Evolutionary conservation across 2,113 vertebrate genomes (phyloP).

Genomic region (Hyaena hyaena): DNA sequence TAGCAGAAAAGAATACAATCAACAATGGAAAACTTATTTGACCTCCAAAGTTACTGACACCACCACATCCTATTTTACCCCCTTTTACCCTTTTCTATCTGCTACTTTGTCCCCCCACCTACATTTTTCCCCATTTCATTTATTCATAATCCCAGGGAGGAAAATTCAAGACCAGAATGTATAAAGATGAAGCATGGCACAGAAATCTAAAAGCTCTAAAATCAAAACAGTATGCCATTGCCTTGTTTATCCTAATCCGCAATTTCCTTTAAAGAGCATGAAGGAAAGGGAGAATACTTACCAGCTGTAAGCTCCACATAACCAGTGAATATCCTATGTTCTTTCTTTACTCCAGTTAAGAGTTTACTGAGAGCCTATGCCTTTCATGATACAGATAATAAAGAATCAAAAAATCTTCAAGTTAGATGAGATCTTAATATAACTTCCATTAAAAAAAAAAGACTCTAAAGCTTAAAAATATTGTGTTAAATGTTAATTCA

Average conservation of each 20-base stretch:
- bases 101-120: neutral
- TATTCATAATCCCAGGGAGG: conserved; percentile 26
- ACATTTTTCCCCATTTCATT: neutral
- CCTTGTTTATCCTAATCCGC: neutral
- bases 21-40: conserved; percentile 19
- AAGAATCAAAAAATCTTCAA: conserved; percentile 13
- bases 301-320: neutral
- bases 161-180: conserved; percentile 36
- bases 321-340: neutral
- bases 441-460: neutral
- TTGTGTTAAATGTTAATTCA: conserved; percentile 6
- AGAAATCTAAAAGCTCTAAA: conserved; percentile 21
- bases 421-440: neutral
- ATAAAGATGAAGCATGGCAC: neutral
- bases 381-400: conserved; percentile 24
- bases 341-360: conserved; percentile 11
- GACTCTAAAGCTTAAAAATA: neutral
- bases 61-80: neutral
- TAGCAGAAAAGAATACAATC: neutral
- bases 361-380: neutral
- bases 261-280: conserved; percentile 5
- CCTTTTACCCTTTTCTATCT: conserved; percentile 12
- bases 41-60: neutral
- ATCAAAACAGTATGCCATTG: neutral
- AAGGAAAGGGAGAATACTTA: neutral